Evolutionary conservation across 2,113 vertebrate genomes (phyloP).

Genomic region (Eulemur macaco): DNA sequence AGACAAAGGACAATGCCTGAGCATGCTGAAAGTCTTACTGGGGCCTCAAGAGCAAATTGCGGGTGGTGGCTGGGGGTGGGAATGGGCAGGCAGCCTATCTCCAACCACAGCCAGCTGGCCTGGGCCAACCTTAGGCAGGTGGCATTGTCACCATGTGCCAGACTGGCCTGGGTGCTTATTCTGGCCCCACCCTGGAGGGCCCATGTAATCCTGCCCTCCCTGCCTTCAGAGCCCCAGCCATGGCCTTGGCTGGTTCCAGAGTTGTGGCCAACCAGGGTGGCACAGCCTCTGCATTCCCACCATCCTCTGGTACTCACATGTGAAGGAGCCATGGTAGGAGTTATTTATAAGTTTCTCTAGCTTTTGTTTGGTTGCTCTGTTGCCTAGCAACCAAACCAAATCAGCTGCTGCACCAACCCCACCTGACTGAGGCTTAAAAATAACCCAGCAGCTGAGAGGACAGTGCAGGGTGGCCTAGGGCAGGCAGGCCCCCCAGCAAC

Average conservation of each 20-base stretch:
- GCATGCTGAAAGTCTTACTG: conserved; percentile 45
- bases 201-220: conserved; percentile 21
- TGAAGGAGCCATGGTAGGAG: conserved; percentile 60
- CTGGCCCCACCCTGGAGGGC: not conserved
- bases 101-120: conserved; percentile 65
- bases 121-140: conserved; percentile 54
- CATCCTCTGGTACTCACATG: conserved; percentile 56
- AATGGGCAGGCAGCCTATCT: conserved; percentile 11
- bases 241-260: conserved; percentile 49
- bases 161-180: conserved; percentile 20
- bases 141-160: conserved; percentile 18
- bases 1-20: conserved; percentile 48
- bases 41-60: conserved; percentile 33
- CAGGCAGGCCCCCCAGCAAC: conserved; percentile 24
- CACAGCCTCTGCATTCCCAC: conserved; percentile 41
- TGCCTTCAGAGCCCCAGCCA: conserved; percentile 21
- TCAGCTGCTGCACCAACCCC: conserved; percentile 75
- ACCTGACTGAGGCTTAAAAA: conserved; percentile 82
- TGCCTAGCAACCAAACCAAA: conserved; percentile 81
- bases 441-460: conserved; percentile 83
- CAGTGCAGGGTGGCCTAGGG: conserved; percentile 52
- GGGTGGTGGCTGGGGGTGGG: conserved; percentile 10
- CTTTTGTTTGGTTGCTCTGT: conserved; percentile 85
- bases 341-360: conserved; percentile 75
- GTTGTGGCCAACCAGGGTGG: conserved; percentile 48